phyloP scores from a whole-genome alignment of 2,888 invertebrate genomes.

The Hyposoter didymator region DNA sequence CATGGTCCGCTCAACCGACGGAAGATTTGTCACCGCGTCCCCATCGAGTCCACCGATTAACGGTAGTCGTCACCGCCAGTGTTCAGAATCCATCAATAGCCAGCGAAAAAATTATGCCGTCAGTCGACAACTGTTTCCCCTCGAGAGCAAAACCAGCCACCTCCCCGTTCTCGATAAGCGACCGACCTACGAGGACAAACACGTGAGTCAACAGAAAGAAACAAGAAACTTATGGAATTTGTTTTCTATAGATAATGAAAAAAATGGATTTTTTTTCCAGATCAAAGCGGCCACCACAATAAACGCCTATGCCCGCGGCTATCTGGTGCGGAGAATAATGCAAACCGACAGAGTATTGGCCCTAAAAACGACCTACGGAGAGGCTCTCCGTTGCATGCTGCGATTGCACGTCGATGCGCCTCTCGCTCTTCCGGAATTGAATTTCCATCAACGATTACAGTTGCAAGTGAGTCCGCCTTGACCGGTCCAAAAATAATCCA shows the following conservation, averaged over 20 bases:
- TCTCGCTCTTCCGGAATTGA: conserved; percentile 86
- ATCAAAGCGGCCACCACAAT: conserved; percentile 88
- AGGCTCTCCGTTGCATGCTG: conserved; percentile 91
- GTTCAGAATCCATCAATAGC: conserved; percentile 32
- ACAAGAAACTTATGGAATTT: background rate
- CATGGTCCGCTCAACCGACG: conserved; percentile 73
- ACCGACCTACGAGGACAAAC: conserved; percentile 75
- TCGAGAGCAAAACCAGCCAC: conserved; percentile 75
- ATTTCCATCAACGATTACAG: conserved; percentile 90
- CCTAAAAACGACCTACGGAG: conserved; percentile 92
- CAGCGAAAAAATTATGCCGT: conserved; percentile 72
- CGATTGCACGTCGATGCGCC: conserved; percentile 88
- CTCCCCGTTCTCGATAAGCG: conserved; percentile 74
- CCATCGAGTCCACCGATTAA: conserved; percentile 53
- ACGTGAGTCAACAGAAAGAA: conserved; percentile 74
- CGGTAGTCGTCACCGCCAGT: background rate
- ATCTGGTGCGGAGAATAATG: conserved; percentile 92
- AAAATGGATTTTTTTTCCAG: conserved; percentile 74
- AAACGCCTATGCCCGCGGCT: conserved; percentile 90
- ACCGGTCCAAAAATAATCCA: background rate
- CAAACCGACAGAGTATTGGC: conserved; percentile 92
- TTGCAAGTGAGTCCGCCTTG: conserved; percentile 86
- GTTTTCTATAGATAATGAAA: too few relatives aligned
- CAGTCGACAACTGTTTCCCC: conserved; percentile 79
- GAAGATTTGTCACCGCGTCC: background rate